Conservation (phyloP, 2,888 invertebrate genomes). For the Apodemia zela region DNA sequence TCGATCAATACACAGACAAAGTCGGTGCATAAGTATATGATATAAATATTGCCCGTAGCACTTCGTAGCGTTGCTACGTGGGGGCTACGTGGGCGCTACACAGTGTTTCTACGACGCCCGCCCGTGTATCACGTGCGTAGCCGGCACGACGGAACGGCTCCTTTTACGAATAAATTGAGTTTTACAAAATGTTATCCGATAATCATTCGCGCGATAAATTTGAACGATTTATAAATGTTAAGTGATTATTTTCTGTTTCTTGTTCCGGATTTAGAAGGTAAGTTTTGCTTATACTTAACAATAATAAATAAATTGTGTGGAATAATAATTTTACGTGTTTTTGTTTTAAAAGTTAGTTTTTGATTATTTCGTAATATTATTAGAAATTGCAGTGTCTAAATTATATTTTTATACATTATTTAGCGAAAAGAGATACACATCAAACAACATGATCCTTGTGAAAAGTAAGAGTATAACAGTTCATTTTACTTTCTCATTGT, state of each 20-base stretch:
- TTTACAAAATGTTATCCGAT: not conserved
- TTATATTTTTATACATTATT: too few relatives aligned
- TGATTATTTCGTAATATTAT: too few relatives aligned
- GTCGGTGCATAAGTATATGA: constrained; percentile 18
- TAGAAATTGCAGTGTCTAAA: too few relatives aligned
- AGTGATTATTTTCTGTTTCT: not conserved
- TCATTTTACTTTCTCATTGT: too few relatives aligned
- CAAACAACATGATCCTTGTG: too few relatives aligned
- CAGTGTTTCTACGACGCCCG: constrained; percentile 29
- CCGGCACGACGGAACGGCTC: not conserved
- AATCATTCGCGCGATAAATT: not conserved
- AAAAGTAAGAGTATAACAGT: too few relatives aligned
- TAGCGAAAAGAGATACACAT: too few relatives aligned
- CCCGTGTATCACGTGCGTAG: constrained; percentile 26
- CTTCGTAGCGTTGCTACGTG: constrained; percentile 23
- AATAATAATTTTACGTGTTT: too few relatives aligned
- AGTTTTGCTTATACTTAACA: not conserved
- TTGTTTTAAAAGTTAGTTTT: too few relatives aligned
- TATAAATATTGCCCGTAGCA: constrained; percentile 27
- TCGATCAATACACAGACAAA: constrained; percentile 17
- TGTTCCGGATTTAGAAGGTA: constrained; percentile 12
- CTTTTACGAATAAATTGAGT: constrained; percentile 15
- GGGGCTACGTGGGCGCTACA: constrained; percentile 15
- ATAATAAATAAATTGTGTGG: too few relatives aligned
- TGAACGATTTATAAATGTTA: constrained; percentile 4